Evolutionary conservation across 37 sponge, comb jelly and placozoan genomes (phyloP), one percentile per base, ranked within the genome.

Genomic region (Cliona cf. orientalis): DNA sequence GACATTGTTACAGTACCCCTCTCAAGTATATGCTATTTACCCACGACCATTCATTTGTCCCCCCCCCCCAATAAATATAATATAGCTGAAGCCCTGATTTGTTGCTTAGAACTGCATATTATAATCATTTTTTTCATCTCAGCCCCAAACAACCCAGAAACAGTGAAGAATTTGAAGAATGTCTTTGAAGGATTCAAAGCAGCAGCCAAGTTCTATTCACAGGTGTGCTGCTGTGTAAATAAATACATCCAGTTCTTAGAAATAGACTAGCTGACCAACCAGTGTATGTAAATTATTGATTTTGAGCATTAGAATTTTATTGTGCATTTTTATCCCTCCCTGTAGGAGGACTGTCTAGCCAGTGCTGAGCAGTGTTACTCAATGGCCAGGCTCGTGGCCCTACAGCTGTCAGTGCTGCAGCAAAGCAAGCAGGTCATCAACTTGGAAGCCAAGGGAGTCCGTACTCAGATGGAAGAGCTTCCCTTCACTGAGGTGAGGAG

Each of bases 321-420:
- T n/a, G n/a, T n/a, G n/a, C n/a, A n/a, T n/a, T n/a, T 62, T 19
- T 62, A 19, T 9, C 9, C 23, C n/a, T 62, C 31, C 11, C 21
- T 58, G 23, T 42, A 93, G 94, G 87, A 93, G 56, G 74, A 90
- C 79, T 89, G 82, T 60, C 58, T 90, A 59, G 19, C 68, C 22
- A 74, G 42, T 66, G 81, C 85, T 7, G 87, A 90, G 65, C 81
- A 71, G 11, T 93, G 94, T 73, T 46, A 74, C 12, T 83, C 91
- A 9, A 74, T 75, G 75, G 91, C 94, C 31, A 62, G 94, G 22
- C 75, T 93, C 44, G 94, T 93, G 1, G 94, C 90, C 41, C 76
- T 93, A 44, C 94, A 93, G 59, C 74, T 93, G 33, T 90, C 91
- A 2, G 46, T 89, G 23, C 38, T 93, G 43, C 62, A 89, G 5